A percentile compares a stretch with the other conserved stretches of the same genome.
These are phyloP conservation scores for Pocillopora verrucosa DNA, from an alignment of 64 coral and sea anemone genomes.

Conservation along the genomic window DNA sequence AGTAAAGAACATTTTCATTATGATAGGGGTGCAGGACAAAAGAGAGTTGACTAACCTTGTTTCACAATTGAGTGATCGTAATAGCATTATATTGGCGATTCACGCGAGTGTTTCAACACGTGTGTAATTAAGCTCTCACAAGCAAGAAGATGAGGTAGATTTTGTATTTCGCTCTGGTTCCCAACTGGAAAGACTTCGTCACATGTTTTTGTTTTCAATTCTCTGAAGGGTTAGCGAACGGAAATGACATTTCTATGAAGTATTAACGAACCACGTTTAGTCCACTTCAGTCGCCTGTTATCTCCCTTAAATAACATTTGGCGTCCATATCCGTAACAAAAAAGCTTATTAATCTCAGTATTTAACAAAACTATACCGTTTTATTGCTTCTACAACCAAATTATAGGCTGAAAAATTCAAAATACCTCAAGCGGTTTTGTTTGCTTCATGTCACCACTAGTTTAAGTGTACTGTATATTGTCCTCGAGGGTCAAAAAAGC, in stretches of 20 bases:
- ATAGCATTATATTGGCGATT: background rate
- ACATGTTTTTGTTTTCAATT: background rate
- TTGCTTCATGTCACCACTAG: slow-evolving; percentile 28
- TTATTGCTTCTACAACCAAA: background rate
- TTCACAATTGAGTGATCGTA: background rate
- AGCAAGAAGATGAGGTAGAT: too few relatives aligned
- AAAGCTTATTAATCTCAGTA: background rate
- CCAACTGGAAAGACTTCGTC: background rate
- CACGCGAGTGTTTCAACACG: too few relatives aligned
- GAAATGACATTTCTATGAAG: slow-evolving; percentile 1
- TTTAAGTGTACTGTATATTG: background rate
- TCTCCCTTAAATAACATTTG: background rate
- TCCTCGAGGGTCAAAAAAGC: background rate
- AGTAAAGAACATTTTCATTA: slow-evolving; percentile 11
- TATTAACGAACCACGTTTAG: background rate
- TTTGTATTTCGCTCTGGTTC: background rate
- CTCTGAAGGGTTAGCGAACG: background rate
- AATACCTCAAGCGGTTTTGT: background rate
- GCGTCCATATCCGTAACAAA: background rate
- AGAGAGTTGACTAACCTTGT: background rate
- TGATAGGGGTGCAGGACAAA: background rate
- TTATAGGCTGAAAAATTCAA: background rate
- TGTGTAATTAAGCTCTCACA: too few relatives aligned
- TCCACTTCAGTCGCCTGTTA: background rate
- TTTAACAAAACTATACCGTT: background rate